Evolutionary conservation across 2,888 invertebrate species (phyloP).

Genomic region (Aelia acuminata): DNA sequence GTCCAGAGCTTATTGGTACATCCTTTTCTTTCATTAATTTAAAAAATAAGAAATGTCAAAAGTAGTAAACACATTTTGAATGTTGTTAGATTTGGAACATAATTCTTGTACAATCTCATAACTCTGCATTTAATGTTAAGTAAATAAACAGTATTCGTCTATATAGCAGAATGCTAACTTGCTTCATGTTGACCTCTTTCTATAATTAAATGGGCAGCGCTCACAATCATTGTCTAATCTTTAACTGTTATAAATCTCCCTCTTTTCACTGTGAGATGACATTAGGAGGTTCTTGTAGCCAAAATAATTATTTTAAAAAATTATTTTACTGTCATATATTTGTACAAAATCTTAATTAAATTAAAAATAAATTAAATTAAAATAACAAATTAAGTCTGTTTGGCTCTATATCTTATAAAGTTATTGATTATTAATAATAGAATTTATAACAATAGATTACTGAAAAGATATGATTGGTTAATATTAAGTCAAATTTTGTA

Average conservation of each 20-base stretch:
- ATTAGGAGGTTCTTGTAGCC: conserved; percentile 35
- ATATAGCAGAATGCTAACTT: conserved; percentile 53
- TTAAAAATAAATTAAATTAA: no score
- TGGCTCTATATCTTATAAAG: background rate
- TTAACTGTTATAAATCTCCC: conserved; percentile 23
- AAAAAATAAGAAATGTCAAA: conserved; percentile 5
- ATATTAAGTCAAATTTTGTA: background rate
- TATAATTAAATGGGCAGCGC: conserved; percentile 39
- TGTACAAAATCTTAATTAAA: background rate
- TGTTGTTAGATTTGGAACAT: conserved; percentile 41
- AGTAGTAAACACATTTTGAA: conserved; percentile 26
- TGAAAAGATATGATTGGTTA: background rate
- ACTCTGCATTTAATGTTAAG: conserved; percentile 58
- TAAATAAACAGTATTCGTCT: conserved; percentile 57
- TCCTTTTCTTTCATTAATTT: conserved; percentile 39
- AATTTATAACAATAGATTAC: background rate
- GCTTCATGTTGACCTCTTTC: conserved; percentile 54
- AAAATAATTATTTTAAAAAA: background rate
- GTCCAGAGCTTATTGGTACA: conserved; percentile 58
- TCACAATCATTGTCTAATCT: conserved; percentile 47
- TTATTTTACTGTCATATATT: background rate
- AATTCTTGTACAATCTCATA: conserved; percentile 56
- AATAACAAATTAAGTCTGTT: background rate
- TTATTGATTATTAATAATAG: background rate
- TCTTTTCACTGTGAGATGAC: conserved; percentile 30